Evolutionary conservation across 1,140 invertebrate species (phyloP), one percentile per base, ranked within the genome.

Genomic region (Orius insidiosus): DNA sequence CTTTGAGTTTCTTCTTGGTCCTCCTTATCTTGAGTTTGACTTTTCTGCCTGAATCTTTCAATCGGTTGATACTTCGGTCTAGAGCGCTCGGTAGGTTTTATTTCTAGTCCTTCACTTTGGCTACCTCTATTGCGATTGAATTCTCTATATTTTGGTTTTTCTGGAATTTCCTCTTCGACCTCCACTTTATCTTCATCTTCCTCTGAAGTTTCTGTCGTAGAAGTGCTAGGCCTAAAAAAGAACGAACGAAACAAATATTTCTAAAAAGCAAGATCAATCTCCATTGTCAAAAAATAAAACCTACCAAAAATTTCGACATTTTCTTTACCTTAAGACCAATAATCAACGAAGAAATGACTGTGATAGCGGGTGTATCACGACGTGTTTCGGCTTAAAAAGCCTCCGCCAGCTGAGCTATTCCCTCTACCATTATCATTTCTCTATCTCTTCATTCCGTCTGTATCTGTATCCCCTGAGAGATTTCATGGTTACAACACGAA

Each of bases 161-260:
- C 31, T 48, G 15, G 34, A 46, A 55, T 43, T 39, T 60, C 61
- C 7, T 68, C 62, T 8, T 62, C 60, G 1, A 66, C 59, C 8
- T 58, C 54, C 3, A 60, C 54, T 9, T 61, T 60, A n/a, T 62
- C 58, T 0, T 62, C 56, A 2, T 36, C 6, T 61, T 59, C 35
- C 19, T 52, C 52, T 24, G 36, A 11, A 46, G 51, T 52, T 13
- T 34, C 48, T 32, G 46, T 34, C 8, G 50, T 55, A 30, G 49
- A 52, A 9, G 48, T 45, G 24, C 48, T 52, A 2, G 50, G 51
- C 41, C 50, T 53, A 32, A 24, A 43, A 11, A 45, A 30, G 35
- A 32, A 8, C 15, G 9, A 37, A 46, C 11, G n/a, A 36, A 15
- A 36, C 13, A 15, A 4, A 46, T 8, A 15, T 32, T 13, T 9